Conservation (phyloP, 1,140 invertebrate species). For the Calliphora vicina region DNA sequence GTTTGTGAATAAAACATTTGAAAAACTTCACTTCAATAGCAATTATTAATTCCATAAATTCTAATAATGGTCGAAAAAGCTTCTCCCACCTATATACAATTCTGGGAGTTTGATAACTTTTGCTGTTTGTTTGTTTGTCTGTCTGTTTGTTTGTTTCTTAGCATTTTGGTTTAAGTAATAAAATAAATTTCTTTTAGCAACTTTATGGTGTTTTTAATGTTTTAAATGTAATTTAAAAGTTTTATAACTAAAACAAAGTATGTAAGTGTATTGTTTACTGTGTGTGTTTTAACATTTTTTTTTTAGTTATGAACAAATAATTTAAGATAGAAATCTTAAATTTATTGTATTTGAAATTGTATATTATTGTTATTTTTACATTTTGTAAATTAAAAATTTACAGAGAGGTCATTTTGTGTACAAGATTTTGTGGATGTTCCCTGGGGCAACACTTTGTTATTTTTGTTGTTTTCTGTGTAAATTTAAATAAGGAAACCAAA, state of each 20-base stretch:
- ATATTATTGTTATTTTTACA: neutral
- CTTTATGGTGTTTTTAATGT: no score
- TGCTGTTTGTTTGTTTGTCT: neutral
- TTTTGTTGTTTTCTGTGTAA: neutral
- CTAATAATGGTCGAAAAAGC: neutral
- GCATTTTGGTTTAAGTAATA: no score
- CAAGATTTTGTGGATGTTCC: neutral
- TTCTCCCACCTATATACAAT: neutral
- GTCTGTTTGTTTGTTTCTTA: no score
- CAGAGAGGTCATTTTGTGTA: neutral
- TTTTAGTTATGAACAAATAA: neutral
- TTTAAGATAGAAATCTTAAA: conserved; percentile 2
- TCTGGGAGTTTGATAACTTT: neutral
- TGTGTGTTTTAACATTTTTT: neutral
- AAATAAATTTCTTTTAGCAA: no score
- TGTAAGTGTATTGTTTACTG: neutral
- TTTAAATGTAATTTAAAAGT: no score
- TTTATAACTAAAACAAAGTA: neutral
- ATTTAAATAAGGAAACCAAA: neutral
- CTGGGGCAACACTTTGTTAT: neutral
- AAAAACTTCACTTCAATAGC: neutral
- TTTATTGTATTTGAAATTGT: neutral
- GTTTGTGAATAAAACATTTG: neutral
- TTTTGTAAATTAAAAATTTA: neutral
- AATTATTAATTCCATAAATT: neutral